Base-by-base conservation (phyloP, 1,140 invertebrate genomes). In the Lithobius niger region DNA sequence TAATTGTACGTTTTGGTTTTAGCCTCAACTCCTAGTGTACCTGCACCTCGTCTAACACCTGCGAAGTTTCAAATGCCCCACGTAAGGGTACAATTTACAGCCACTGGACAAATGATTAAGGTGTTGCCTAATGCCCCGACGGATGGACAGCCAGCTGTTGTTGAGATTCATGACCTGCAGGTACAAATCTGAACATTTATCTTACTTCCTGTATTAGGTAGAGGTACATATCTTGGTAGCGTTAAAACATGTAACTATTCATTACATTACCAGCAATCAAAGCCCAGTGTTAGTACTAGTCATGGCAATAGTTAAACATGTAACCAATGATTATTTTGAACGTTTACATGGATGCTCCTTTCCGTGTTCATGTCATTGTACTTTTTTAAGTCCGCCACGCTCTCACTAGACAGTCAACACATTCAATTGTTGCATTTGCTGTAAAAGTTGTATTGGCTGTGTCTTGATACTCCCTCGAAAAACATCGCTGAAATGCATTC, bases 61-160 rank as follows among this genome's bases (percentile, higher is more conserved):
- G 79, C 79, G 50, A 86, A 86, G 68, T 88, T 81, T 70, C 76
- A 80, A 19, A 82, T 81, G 26, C 82, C 85, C 21, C 87, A 91
- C 65, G 70, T 82, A 53, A 66, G 65, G 53, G 72, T 74, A 70
- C 74, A 74, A 27, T 78, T 81, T 62, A 78, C 84, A 48, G 70
- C 77, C 10, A 77, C 78, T 57, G 84, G 84, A 44, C 77, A 82
- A 62, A 65, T 89, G 51, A 66, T 89, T 47, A 76, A 82, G 60
- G 78, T 87, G 40, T 71, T 80, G 49, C 78, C 84, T 3, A 77
- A 81, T 65, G 80, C 82, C 66, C 83, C 84, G 47, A 71, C 77
- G 51, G 84, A 87, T 66, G 85, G 84, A 19, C 80, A 83, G 61
- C 76, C 79, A 19, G 81, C 86, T 19, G 73, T 76, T 54, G 76